phyloP scores from a whole-genome alignment of 2,113 vertebrate species.

The Oryzias melastigma region DNA sequence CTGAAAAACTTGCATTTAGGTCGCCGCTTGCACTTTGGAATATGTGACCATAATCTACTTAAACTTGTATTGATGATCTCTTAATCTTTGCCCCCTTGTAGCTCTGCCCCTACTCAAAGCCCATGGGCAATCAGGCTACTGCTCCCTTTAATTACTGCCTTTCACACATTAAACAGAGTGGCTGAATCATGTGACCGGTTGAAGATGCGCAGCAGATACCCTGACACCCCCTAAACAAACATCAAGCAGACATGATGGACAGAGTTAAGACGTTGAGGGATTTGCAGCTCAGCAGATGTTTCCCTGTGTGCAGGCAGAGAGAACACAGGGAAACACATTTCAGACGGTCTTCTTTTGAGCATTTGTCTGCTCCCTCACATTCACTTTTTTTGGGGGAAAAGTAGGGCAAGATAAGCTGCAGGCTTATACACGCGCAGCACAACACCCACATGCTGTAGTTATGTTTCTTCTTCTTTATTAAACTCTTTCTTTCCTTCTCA shows the following conservation, averaged over 20 bases:
- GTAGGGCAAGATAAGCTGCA: slow-evolving; percentile 75
- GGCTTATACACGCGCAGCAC: slow-evolving; percentile 66
- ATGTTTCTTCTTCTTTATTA: slow-evolving; percentile 5
- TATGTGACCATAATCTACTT: no score
- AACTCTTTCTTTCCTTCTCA: background rate
- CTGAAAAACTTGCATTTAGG: no score
- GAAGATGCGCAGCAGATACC: slow-evolving; percentile 25
- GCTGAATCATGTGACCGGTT: no score
- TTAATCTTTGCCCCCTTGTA: no score
- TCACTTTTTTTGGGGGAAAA: slow-evolving; percentile 49
- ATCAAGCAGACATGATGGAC: slow-evolving; percentile 3
- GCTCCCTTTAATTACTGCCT: background rate
- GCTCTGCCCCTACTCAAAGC: no score
- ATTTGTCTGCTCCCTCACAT: slow-evolving; percentile 33
- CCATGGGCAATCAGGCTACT: background rate
- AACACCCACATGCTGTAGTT: slow-evolving; percentile 57
- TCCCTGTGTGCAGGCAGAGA: slow-evolving; percentile 26
- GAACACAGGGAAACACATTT: slow-evolving; percentile 40
- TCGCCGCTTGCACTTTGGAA: no score
- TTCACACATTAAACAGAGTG: slow-evolving; percentile 2
- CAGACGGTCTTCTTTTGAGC: slow-evolving; percentile 24
- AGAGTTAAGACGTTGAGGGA: background rate
- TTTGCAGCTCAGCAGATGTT: slow-evolving; percentile 9
- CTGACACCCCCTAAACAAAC: slow-evolving; percentile 29
- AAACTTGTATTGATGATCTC: no score